Conservation (phyloP, 2,113 vertebrate genomes). For the Hemiscyllium ocellatum region DNA sequence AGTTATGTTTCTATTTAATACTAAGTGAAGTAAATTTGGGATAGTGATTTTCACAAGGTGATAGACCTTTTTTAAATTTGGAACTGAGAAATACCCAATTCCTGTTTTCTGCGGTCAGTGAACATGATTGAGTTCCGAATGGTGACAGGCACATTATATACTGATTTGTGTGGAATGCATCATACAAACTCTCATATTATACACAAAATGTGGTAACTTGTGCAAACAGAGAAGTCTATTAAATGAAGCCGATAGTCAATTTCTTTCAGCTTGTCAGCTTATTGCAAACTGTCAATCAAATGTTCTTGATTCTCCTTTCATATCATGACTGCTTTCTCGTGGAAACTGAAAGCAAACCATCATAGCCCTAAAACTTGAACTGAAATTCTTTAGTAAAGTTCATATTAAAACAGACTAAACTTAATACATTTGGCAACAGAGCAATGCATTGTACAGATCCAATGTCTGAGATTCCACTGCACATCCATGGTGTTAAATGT, state of each 20-base stretch:
- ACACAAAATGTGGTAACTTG: neutral
- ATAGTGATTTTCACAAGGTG: neutral
- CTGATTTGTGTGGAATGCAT: neutral
- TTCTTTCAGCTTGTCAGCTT: neutral
- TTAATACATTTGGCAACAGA: neutral
- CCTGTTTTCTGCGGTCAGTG: neutral
- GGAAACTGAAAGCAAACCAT: neutral
- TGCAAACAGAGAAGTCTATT: neutral
- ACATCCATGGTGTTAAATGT: neutral
- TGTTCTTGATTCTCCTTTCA: neutral
- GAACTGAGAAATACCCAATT: neutral
- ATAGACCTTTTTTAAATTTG: neutral
- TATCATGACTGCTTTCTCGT: neutral
- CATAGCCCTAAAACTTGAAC: neutral
- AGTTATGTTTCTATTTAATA: neutral
- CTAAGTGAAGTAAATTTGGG: neutral
- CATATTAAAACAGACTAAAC: neutral
- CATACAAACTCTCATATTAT: neutral
- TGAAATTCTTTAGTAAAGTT: neutral
- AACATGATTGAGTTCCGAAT: neutral
- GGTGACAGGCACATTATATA: neutral
- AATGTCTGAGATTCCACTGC: neutral
- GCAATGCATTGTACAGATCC: neutral
- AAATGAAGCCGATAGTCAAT: neutral
- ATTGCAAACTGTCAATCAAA: constrained; percentile 10